Evolutionary conservation across 1,140 invertebrate species (phyloP), one percentile per base, ranked within the genome.

Genomic region (Eulimnadia texana): DNA sequence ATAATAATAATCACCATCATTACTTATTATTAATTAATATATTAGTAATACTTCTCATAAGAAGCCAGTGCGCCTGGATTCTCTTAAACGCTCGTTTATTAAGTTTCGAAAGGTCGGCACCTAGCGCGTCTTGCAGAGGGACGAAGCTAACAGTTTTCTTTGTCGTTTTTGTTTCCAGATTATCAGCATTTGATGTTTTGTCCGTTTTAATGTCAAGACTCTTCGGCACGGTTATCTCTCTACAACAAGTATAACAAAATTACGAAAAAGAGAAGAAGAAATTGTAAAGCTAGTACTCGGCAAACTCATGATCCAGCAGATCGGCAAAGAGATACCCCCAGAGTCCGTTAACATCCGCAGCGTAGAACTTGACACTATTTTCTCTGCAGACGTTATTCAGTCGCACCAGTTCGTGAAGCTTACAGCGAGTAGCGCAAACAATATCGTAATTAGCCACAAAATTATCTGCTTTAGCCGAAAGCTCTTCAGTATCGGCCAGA

Each of bases 291-390:
- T 81, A 84, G 79, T 77, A 93, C 85, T 90, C 87, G 22, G 83
- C 84, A 77, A 84, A 98, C 67, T 87, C 81, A 72, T 95, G 90
- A 28, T 82, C 79, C 47, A 85, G 82, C 16, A 97, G 79, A 78
- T 98, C 93, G 29, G 85, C 79, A 74, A 96, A 95, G 67, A 84
- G 84, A 73, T 85, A 97, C 1, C 94, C 93, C 78, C 90, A 89
- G 71, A 84, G 86, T 54, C 96, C 96, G 84, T 86, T 96, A 19
- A 95, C 88, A 76, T 93, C 90, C 0, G 88, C 88, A 68, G 84
- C 84, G 68, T 91, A 88, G 68, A 97, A 93, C 68, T 89, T 86
- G 1, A 93, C 82, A 22, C 83, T 82, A 42, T 82, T 77, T 22
- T 85, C 78, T 20, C 85, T 80, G 69, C 93, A 96, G 53, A 85